These are phyloP conservation scores for Alca torda DNA, from an alignment of 2,797 vertebrate genomes.

Conservation along the genomic window DNA sequence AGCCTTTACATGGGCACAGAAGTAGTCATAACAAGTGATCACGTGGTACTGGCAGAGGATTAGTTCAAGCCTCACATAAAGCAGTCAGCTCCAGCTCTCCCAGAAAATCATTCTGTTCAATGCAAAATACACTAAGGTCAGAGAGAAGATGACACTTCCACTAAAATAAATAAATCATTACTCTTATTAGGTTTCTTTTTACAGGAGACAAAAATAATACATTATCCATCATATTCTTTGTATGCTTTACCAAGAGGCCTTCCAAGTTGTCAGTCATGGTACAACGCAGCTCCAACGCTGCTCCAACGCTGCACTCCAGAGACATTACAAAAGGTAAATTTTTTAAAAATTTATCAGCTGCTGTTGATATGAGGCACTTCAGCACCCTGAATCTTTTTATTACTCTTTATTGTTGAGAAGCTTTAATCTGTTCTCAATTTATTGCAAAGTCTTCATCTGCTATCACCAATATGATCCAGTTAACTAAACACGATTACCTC, in stretches of 20 bases:
- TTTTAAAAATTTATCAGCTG: conserved; percentile 74
- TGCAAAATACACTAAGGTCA: conserved; percentile 23
- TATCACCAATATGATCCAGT: neutral
- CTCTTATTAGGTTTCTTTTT: conserved; percentile 10
- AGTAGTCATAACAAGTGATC: neutral
- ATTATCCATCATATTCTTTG: conserved; percentile 13
- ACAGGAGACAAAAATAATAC: conserved; percentile 17
- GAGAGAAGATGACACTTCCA: neutral
- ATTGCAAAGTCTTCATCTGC: conserved; percentile 31
- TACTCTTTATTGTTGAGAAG: conserved; percentile 44
- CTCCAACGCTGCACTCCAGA: conserved; percentile 36
- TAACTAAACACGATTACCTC: neutral
- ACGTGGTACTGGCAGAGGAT: neutral
- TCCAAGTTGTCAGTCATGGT: conserved; percentile 59
- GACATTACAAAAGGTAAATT: conserved; percentile 52
- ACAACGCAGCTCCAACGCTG: neutral
- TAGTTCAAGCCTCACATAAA: neutral
- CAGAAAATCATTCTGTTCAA: neutral
- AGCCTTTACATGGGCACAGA: neutral
- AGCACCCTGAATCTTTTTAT: conserved; percentile 51
- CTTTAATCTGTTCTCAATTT: conserved; percentile 52
- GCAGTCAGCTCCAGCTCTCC: neutral
- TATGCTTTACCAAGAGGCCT: conserved; percentile 38
- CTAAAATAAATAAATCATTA: conserved; percentile 27
- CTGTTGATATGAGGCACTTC: conserved; percentile 37